These are phyloP conservation scores for Fabriciana adippe DNA, from an alignment of 2,888 invertebrate species.

Conservation along the genomic window DNA sequence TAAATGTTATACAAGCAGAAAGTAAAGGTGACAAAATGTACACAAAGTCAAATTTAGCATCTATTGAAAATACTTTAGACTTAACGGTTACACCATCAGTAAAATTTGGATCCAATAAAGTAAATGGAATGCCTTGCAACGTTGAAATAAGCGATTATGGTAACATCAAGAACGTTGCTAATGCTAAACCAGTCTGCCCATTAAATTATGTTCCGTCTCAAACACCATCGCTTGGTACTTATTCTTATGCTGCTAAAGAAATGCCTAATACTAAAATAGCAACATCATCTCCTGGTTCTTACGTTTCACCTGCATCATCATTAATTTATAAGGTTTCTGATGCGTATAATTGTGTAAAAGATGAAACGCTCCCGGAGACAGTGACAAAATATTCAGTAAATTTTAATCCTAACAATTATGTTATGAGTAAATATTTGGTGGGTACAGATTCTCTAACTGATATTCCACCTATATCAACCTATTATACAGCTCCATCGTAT, in stretches of 20 bases:
- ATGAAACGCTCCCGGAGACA: neutral
- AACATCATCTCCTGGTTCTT: neutral
- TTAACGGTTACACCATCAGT: slow-evolving; percentile 11
- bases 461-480: neutral
- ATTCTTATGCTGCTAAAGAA: neutral
- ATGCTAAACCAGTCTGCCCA: neutral
- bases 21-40: neutral
- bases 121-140: neutral
- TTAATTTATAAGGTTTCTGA: neutral
- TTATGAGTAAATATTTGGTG: neutral
- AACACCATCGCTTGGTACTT: neutral
- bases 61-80: neutral
- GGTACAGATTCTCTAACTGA: neutral
- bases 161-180: neutral
- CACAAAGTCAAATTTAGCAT: neutral
- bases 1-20: neutral
- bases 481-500: neutral
- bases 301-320: neutral
- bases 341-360: neutral
- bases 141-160: neutral
- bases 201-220: neutral
- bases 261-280: slow-evolving; percentile 2
- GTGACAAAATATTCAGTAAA: neutral
- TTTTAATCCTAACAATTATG: neutral
- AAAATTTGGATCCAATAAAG: slow-evolving; percentile 4